Conservation (phyloP, 2,797 vertebrate species). For the Chaunax sp. region DNA sequence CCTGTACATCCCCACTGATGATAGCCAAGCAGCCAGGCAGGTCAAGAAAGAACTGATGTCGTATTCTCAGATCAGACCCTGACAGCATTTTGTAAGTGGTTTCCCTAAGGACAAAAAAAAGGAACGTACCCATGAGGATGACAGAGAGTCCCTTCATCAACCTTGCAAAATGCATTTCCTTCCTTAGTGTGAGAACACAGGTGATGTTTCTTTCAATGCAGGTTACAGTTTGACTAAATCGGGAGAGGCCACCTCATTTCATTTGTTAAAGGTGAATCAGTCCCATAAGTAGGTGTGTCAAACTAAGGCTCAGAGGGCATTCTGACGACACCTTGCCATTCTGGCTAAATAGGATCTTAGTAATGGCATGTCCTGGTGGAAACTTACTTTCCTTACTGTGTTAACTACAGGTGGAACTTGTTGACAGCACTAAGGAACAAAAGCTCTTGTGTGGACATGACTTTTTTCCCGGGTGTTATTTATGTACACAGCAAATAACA, state of each 20-base stretch:
- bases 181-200: rapidly evolving
- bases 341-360: neutral
- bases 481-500: too few species aligned
- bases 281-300: constrained; percentile 24
- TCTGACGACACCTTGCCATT: rapidly evolving
- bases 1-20: constrained; percentile 69
- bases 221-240: neutral
- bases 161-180: constrained; percentile 10
- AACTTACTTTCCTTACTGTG: too few species aligned
- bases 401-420: neutral
- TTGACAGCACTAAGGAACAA: neutral
- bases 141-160: neutral
- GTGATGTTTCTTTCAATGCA: neutral
- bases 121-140: neutral
- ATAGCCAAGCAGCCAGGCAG: constrained; percentile 77
- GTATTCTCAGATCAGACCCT: neutral
- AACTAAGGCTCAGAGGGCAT: neutral
- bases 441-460: neutral
- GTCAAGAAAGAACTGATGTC: constrained; percentile 51
- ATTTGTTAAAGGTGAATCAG: neutral
- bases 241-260: rapidly evolving
- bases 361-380: neutral
- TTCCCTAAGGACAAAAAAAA: constrained; percentile 44
- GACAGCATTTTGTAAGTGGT: neutral
- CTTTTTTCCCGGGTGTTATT: too few species aligned